Base-by-base conservation (phyloP, 2,113 vertebrate genomes). In the Psittacula cyanocephala region DNA sequence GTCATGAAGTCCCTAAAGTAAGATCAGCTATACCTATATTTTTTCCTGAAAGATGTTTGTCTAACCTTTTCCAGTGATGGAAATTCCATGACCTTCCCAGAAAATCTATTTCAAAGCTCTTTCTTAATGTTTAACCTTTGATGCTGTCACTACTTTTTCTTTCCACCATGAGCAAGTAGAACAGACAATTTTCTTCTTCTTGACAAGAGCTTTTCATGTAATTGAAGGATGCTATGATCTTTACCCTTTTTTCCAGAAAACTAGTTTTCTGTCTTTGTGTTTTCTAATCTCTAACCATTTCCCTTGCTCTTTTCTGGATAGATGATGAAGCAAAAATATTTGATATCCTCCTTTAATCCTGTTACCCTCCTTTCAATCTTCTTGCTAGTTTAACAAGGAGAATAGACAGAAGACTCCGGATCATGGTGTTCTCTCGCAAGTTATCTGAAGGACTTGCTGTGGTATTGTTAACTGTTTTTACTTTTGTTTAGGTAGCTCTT, bases 91-190 rank as follows among this genome's bases (percentile, higher is more conserved):
- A 89, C 93, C 85, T 93, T 95, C 88, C 88, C 81, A 91, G 75
- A 89, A 93, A 96, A 91, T 89, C 67, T 91, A 85, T 94, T 91
- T 49, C 81, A 85, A 94, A 85, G 50, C 29, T 72, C 11, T 27
- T 50, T 79, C 88, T 91, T 69, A 76, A 55, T 89, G 49, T 85
- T 88, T 91, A 89, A 88, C 81, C 57, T 86, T 95, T 94, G 88
- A 72, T 94, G 75, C 70, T 96, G 88, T 94, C 93, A 91, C 47
- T 93, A 64, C 87, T 85, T 93, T 81, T 89, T 94, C 85, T 89
- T 93, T 96, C 81, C 79, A 95, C 84, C 52, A 64, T 55, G 69
- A 96, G 28, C 77, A 94, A 85, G 57, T 28, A 94, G 95, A 94
- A 91, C 78, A 89, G 88, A 85, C 76, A 17, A 82, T 95, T 94